phyloP scores from a whole-genome alignment of 2,888 invertebrate species.

The Pristionchus entomophagus region DNA sequence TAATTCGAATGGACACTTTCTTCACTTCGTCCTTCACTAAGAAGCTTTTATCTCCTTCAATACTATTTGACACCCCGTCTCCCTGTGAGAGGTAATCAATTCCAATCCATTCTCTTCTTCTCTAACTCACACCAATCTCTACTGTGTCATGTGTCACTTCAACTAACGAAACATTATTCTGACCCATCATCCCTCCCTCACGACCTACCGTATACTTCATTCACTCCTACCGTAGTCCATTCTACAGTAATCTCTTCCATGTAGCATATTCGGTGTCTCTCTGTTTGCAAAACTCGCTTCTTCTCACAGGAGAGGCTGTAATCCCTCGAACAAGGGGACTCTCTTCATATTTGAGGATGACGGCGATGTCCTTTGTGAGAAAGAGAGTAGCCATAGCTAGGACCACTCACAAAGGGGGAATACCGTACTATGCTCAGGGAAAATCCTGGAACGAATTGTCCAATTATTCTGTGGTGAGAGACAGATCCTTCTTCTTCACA shows the following conservation, averaged over 20 bases:
- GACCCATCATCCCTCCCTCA: neutral
- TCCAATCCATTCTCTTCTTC: neutral
- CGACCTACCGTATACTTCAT: neutral
- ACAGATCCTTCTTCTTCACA: too few relatives aligned
- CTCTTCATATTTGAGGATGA: conserved; percentile 33
- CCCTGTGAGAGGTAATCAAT: conserved; percentile 5
- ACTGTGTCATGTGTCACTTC: conserved; percentile 32
- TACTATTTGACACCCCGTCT: conserved; percentile 22
- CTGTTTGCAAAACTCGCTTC: conserved; percentile 34
- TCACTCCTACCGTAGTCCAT: neutral
- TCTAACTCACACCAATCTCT: neutral
- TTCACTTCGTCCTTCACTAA: neutral
- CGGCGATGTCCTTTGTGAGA: conserved; percentile 2
- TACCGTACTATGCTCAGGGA: neutral
- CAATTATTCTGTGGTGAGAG: too few relatives aligned
- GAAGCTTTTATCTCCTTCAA: conserved; percentile 28
- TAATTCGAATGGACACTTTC: conserved; percentile 40
- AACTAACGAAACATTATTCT: conserved; percentile 33
- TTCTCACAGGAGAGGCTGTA: neutral
- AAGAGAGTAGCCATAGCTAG: neutral
- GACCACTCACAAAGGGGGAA: neutral
- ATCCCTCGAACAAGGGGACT: conserved; percentile 17
- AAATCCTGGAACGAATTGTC: neutral
- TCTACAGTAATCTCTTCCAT: neutral
- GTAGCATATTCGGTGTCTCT: neutral